Evolutionary conservation across 2,797 vertebrate species (phyloP).

Genomic region (Spondyliosoma cantharus): DNA sequence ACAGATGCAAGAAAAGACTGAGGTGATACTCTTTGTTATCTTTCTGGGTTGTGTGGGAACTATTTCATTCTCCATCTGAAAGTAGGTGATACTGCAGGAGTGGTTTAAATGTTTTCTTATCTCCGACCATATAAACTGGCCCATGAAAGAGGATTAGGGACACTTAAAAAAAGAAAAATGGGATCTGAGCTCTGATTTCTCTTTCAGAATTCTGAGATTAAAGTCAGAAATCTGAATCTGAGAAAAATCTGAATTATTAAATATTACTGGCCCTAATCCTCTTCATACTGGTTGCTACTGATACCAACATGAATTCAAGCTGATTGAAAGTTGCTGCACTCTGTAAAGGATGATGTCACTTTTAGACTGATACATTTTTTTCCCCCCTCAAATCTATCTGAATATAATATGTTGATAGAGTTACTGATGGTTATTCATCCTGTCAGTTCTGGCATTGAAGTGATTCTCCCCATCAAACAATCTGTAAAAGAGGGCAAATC

Average conservation of each 20-base stretch:
- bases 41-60: neutral
- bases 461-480: neutral
- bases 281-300: neutral
- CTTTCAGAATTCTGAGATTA: no score
- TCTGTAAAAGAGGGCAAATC: neutral
- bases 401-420: neutral
- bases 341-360: neutral
- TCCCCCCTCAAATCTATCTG: neutral
- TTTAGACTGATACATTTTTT: no score
- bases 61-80: neutral
- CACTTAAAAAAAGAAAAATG: no score
- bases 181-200: no score
- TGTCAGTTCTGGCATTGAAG: neutral
- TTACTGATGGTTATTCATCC: neutral
- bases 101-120: neutral
- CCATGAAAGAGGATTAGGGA: no score
- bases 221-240: no score
- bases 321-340: neutral
- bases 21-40: constrained; percentile 12
- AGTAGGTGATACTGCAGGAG: neutral
- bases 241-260: no score
- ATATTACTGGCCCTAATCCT: no score
- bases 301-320: neutral
- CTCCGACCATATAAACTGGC: neutral
- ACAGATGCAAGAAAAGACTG: neutral